A percentile compares a stretch with the other conserved stretches of the same genome.
Evolutionary conservation across 2,113 vertebrate species (phyloP).

Genomic region (Catharus minimus): DNA sequence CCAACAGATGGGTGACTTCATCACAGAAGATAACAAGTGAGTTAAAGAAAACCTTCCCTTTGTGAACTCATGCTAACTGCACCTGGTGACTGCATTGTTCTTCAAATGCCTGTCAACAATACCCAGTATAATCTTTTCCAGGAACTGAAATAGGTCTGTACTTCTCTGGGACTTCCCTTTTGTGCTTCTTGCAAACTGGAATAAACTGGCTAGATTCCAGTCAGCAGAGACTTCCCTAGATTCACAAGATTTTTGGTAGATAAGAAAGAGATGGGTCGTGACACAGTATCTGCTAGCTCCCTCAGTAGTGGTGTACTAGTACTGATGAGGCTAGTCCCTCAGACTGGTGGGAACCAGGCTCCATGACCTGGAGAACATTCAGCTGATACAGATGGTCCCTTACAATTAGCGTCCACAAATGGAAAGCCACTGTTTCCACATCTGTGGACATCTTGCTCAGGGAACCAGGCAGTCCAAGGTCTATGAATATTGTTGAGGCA

Average conservation of each 20-base stretch:
- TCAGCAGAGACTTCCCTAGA: neutral
- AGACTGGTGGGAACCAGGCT: neutral
- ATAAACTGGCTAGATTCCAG: neutral
- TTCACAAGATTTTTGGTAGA: neutral
- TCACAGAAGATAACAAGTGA: neutral
- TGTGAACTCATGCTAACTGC: neutral
- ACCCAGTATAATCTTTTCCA: neutral
- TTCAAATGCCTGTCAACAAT: neutral
- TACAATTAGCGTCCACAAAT: neutral
- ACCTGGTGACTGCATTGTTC: neutral
- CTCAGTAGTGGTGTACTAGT: neutral
- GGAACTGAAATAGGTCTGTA: neutral
- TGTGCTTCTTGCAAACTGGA: fast-evolving
- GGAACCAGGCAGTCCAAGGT: neutral
- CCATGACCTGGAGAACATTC: neutral
- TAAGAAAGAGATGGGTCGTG: neutral
- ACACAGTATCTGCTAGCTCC: too few species aligned
- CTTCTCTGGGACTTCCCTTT: neutral
- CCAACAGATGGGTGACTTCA: neutral
- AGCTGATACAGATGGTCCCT: neutral
- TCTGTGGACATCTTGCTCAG: neutral
- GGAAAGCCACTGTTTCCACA: neutral
- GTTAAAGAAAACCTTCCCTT: neutral
- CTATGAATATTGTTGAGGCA: neutral
- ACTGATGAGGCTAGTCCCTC: neutral